These are phyloP conservation scores for Sus cebifrons DNA, from an alignment of 2,797 vertebrate species.

Conservation along the genomic window DNA sequence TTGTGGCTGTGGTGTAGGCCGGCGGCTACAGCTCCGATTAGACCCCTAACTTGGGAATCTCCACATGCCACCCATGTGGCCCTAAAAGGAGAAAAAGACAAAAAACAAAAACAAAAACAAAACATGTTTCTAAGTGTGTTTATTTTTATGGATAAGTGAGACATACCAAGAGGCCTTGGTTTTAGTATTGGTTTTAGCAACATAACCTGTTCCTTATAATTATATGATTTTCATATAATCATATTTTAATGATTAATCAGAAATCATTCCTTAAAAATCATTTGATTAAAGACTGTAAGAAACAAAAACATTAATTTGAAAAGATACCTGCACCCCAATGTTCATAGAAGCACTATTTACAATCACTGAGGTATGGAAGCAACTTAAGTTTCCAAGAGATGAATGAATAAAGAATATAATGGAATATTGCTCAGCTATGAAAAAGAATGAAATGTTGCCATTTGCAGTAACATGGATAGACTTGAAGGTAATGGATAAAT, in stretches of 20 bases:
- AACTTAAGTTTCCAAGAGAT: not conserved
- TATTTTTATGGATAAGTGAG: slow-evolving; percentile 34
- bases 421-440: not conserved
- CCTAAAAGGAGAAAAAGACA: too few species aligned
- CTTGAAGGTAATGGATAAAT: not conserved
- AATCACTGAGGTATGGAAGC: not conserved
- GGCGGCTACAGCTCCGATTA: too few species aligned
- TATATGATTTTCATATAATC: not conserved
- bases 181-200: slow-evolving; percentile 42
- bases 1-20: too few species aligned
- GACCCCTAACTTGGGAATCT: too few species aligned
- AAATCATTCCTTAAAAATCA: not conserved
- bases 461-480: not conserved
- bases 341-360: not conserved
- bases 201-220: slow-evolving; percentile 11
- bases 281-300: not conserved
- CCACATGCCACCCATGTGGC: too few species aligned
- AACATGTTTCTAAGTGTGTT: not conserved
- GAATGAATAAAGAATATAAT: not conserved
- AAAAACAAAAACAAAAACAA: too few species aligned
- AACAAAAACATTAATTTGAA: not conserved
- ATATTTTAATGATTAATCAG: slow-evolving; percentile 34
- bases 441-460: not conserved
- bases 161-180: not conserved
- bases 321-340: not conserved